These are phyloP conservation scores for Chironomus tentans DNA, from an alignment of 2,888 invertebrate genomes.

Conservation along the genomic window DNA sequence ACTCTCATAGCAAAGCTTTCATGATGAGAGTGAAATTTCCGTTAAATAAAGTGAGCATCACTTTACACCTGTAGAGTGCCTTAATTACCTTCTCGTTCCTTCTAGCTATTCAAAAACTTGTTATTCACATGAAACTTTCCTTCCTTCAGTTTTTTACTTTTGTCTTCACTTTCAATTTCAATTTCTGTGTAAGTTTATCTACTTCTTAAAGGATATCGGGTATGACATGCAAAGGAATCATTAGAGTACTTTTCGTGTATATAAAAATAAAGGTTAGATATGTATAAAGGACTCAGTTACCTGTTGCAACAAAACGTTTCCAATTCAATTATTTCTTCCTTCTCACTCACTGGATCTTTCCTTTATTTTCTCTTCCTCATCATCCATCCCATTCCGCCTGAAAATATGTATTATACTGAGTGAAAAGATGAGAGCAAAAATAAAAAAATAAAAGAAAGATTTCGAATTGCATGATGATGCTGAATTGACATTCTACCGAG, in stretches of 20 bases:
- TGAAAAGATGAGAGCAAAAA: not conserved
- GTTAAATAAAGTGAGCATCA: not conserved
- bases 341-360: not conserved
- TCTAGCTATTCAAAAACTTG: not conserved
- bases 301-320: constrained; percentile 5
- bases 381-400: not conserved
- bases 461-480: not conserved
- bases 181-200: not conserved
- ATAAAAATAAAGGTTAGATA: not conserved
- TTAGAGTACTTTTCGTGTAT: not conserved
- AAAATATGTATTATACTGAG: not conserved
- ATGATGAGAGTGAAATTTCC: not conserved
- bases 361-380: not conserved
- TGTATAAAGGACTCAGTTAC: not conserved
- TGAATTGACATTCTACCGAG: not conserved
- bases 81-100: not conserved
- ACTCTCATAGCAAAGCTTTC: no score
- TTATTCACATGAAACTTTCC: not conserved
- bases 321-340: not conserved
- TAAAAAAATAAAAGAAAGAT: not conserved
- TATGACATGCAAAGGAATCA: constrained; percentile 2
- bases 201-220: not conserved
- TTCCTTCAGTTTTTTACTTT: no score
- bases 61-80: not conserved
- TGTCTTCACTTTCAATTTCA: not conserved